Evolutionary conservation across 2,113 vertebrate species (phyloP).

Genomic region (Grallaria varia): DNA sequence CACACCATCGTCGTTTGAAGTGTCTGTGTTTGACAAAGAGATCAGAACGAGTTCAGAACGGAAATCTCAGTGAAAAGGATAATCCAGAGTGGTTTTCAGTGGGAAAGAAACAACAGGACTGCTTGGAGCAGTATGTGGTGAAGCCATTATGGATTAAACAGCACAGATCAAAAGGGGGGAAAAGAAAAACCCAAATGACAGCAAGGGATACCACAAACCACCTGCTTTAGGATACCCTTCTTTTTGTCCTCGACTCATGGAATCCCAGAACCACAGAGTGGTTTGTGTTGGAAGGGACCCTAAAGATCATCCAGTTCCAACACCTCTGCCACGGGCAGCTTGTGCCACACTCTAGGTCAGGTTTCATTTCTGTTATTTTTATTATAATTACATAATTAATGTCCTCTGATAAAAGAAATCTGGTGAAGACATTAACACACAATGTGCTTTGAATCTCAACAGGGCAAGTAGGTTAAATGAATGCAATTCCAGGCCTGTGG

Average conservation of each 20-base stretch:
- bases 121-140: background rate
- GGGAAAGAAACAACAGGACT: background rate
- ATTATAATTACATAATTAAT: background rate
- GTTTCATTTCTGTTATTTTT: background rate
- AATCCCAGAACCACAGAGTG: background rate
- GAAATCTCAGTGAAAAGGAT: background rate
- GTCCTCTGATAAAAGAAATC: background rate
- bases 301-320: background rate
- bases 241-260: background rate
- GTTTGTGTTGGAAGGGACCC: background rate
- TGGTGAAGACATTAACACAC: background rate
- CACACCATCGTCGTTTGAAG: background rate
- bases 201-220: background rate
- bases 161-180: background rate
- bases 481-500: background rate
- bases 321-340: background rate
- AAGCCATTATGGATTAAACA: background rate
- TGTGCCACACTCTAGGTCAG: background rate
- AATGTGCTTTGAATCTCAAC: background rate
- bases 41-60: background rate
- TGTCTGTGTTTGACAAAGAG: background rate
- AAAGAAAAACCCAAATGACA: rapidly evolving
- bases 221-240: background rate
- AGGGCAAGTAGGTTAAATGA: background rate
- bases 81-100: background rate